Conservation (phyloP, 1,140 invertebrate species). For the Ctenoplectra terminalis region DNA sequence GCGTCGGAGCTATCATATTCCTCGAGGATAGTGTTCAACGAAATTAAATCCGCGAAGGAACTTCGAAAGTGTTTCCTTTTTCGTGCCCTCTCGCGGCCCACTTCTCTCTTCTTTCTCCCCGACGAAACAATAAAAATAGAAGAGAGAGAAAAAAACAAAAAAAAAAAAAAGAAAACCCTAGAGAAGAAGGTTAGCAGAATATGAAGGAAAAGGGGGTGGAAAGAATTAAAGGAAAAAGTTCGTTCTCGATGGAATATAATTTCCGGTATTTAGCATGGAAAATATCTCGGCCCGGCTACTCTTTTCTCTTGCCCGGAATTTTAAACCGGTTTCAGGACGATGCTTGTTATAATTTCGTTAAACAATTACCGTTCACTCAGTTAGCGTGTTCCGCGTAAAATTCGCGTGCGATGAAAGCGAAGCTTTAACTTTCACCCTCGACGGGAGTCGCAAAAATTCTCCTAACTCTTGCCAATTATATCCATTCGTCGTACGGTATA, state of each 20-base stretch:
- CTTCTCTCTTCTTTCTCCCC: background rate
- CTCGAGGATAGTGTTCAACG: constrained; percentile 4
- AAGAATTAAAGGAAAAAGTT: constrained; percentile 19
- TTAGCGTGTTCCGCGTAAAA: constrained; percentile 20
- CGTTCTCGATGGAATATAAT: constrained; percentile 33
- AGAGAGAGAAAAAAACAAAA: too few species aligned
- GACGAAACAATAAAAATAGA: background rate
- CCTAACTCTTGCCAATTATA: background rate
- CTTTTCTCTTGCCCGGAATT: background rate
- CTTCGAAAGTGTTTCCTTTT: constrained; percentile 5
- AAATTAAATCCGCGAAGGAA: constrained; percentile 35
- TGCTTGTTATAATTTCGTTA: constrained; percentile 29
- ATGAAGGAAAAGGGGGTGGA: background rate
- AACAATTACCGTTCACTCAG: constrained; percentile 33
- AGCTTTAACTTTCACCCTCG: constrained; percentile 35
- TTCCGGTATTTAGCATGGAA: constrained; percentile 8
- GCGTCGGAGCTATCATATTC: constrained; percentile 24
- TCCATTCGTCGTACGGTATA: background rate
- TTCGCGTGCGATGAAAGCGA: constrained; percentile 19
- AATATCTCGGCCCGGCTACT: background rate
- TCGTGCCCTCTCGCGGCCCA: background rate
- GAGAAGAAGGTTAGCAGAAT: background rate
- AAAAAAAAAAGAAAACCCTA: background rate
- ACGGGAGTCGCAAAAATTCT: background rate
- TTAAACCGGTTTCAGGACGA: constrained; percentile 6